These are phyloP conservation scores for Ahaetulla prasina DNA, from an alignment of 2,113 vertebrate species.

Conservation along the genomic window DNA sequence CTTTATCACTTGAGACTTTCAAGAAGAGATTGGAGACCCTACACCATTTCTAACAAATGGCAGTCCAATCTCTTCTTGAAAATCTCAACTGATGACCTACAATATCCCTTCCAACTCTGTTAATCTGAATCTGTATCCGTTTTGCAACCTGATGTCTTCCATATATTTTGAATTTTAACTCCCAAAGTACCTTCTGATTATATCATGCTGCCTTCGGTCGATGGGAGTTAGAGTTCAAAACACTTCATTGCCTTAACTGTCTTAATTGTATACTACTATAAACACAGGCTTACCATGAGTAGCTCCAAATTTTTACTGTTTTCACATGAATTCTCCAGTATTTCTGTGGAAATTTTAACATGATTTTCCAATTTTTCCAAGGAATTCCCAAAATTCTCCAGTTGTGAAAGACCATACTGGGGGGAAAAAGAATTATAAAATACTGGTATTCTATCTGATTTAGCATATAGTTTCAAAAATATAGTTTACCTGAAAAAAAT, in stretches of 20 bases:
- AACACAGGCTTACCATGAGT: constrained; percentile 44
- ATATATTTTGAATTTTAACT: not conserved
- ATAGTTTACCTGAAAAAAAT: not conserved
- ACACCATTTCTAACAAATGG: too few species aligned
- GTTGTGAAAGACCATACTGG: constrained; percentile 67
- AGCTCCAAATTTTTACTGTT: constrained; percentile 55
- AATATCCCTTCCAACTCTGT: too few species aligned
- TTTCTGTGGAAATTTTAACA: constrained; percentile 69
- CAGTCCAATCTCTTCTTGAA: too few species aligned
- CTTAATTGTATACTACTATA: constrained; percentile 21
- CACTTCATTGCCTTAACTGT: not conserved
- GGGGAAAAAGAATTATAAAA: constrained; percentile 3
- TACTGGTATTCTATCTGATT: not conserved
- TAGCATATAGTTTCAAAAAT: not conserved
- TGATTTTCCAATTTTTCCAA: constrained; percentile 72
- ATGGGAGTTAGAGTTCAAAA: not conserved
- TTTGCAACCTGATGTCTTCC: not conserved
- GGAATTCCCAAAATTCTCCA: constrained; percentile 71
- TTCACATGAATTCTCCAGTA: constrained; percentile 54
- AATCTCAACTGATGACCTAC: too few species aligned
- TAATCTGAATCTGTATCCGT: too few species aligned
- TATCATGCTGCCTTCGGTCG: not conserved
- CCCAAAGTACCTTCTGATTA: not conserved
- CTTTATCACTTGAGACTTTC: too few species aligned
- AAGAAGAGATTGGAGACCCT: too few species aligned